These are phyloP conservation scores for Muscidifurax raptorellus DNA, from an alignment of 1,140 invertebrate genomes.

Conservation along the genomic window DNA sequence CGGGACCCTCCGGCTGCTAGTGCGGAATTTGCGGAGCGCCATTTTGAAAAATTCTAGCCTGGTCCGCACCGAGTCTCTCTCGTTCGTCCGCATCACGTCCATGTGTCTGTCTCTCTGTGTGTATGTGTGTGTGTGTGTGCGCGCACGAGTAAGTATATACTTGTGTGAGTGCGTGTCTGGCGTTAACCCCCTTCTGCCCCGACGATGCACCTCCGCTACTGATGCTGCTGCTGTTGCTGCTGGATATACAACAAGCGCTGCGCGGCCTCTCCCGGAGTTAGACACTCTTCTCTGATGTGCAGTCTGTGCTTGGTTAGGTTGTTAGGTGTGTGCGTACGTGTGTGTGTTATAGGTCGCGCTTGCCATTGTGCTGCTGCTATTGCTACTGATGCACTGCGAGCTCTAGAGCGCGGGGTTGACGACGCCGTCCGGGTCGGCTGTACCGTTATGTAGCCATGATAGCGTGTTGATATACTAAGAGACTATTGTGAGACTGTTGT, in stretches of 20 bases:
- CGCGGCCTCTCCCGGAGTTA: not conserved
- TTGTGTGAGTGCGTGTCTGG: not conserved
- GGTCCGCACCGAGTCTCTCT: conserved; percentile 45
- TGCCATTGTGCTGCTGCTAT: conserved; percentile 1
- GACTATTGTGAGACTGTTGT: not conserved
- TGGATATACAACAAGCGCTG: not conserved
- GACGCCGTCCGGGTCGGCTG: not conserved
- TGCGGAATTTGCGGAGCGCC: conserved; percentile 70
- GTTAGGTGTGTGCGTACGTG: not conserved
- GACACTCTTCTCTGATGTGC: too few relatives aligned
- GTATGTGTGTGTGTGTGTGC: not conserved
- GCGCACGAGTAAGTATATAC: too few relatives aligned
- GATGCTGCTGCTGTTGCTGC: not conserved
- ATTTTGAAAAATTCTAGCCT: conserved; percentile 72
- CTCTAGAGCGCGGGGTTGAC: not conserved
- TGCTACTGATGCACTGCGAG: not conserved
- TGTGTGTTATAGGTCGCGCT: not conserved
- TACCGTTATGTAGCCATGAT: not conserved
- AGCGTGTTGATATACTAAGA: not conserved
- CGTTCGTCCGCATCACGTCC: not conserved
- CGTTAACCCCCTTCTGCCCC: not conserved
- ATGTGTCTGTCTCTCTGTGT: not conserved
- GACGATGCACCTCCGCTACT: not conserved
- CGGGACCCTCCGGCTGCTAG: conserved; percentile 62
- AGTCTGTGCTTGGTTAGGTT: not conserved